Evolutionary conservation across 2,797 vertebrate genomes (phyloP), one percentile per base, ranked within the genome.

Genomic region (Semaprochilodus insignis): DNA sequence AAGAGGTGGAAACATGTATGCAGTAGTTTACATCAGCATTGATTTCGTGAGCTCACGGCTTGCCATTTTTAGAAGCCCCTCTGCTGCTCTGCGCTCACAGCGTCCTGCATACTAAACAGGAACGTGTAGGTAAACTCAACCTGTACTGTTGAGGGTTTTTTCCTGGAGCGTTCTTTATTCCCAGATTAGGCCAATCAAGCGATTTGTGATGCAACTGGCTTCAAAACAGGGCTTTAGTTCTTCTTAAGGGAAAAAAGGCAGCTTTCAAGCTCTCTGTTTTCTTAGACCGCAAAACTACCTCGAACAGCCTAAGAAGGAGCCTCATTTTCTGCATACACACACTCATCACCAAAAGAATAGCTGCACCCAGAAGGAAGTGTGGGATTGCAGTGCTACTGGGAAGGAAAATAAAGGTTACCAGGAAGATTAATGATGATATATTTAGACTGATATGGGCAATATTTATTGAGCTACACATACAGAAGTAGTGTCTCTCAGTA

Each of bases 41-140:
- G 52, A 57, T 57, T 74, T 57, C 7, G 6, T 15, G 10, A 55
- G 51, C 31, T 57, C 57, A 57, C 21, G 8, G 48, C 6, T 17
- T 63, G n/a, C n/a, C n/a, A 25, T 21, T 34, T 51, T 81, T 76
- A 59, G 63, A 57, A 19, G 73, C 14, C 57, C 54, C 59, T 74
- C 55, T 31, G 36, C 57, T 72, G 54, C 27, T 63, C 71, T 34
- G 48, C 65, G 1, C 40, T 73, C 17, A 31, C n/a, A 55, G 6
- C 25, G n/a, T 15, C 31, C 7, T 44, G 16, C 72, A 57, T 74
- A 25, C 54, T 74, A 74, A 74, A 57, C 23, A 8, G 52, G 17
- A 6, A 57, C 31, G 10, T 31, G 71, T 23, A 55, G 54, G 27
- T 57, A 21, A 17, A 72, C 25, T 19, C n/a, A 74, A 34, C 51